These are phyloP conservation scores for Oligia fasciuncula DNA, from an alignment of 2,888 invertebrate species.

Conservation along the genomic window DNA sequence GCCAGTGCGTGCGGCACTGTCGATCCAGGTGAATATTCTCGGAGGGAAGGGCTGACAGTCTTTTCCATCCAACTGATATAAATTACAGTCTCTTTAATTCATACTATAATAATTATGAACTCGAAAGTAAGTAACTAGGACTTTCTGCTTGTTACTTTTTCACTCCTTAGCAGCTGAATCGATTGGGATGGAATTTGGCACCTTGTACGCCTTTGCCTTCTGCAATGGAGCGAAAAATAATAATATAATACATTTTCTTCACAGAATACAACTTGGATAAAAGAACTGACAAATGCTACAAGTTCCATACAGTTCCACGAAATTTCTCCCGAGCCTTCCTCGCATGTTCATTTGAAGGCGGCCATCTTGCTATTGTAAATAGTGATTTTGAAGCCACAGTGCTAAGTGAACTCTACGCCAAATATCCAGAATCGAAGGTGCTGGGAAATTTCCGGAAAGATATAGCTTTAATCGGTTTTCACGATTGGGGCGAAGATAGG, in stretches of 20 bases:
- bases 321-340: not conserved
- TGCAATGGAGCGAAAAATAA: not conserved
- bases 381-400: not conserved
- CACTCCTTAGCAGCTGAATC: not conserved
- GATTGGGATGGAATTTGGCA: not conserved
- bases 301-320: not conserved
- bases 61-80: not conserved
- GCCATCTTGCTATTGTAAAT: not conserved
- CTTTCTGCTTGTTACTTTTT: not conserved
- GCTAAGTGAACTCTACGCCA: not conserved
- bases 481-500: not conserved
- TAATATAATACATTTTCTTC: not conserved
- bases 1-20: no score
- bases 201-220: not conserved
- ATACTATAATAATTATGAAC: not conserved
- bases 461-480: not conserved
- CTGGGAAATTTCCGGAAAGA: not conserved
- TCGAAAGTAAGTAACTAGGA: no score
- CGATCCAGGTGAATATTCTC: no score
- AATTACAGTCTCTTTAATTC: not conserved
- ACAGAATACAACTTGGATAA: not conserved
- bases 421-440: not conserved
- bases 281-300: not conserved
- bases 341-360: not conserved
- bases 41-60: no score